phyloP scores from a whole-genome alignment of 2,888 invertebrate species.

The Dicyrtomina minuta region DNA sequence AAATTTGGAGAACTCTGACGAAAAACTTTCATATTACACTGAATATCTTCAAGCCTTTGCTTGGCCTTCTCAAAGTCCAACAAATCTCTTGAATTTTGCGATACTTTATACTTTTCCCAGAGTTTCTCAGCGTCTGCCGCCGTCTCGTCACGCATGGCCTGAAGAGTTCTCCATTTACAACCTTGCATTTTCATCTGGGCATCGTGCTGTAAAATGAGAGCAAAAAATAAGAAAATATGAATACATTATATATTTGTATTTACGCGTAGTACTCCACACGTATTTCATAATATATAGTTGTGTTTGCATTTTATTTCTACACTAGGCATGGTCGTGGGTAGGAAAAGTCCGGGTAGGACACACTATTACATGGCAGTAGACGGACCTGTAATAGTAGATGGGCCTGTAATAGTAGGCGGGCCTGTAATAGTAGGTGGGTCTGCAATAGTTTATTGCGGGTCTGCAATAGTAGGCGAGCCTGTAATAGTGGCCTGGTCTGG shows the following conservation, averaged over 20 bases:
- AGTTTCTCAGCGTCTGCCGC: conserved; percentile 47
- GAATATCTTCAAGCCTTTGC: conserved; percentile 48
- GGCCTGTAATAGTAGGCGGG: no score
- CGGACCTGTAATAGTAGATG: no score
- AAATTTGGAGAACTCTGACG: conserved; percentile 50
- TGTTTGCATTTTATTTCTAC: no score
- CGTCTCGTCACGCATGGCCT: conserved; percentile 51
- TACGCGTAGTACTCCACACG: neutral
- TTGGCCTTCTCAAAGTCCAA: conserved; percentile 51
- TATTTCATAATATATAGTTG: no score
- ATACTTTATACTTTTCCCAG: conserved; percentile 47
- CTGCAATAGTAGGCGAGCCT: no score
- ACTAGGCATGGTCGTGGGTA: no score
- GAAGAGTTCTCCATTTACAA: conserved; percentile 48
- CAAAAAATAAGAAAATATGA: neutral
- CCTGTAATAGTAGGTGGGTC: no score
- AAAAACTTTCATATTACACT: conserved; percentile 51
- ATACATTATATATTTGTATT: neutral
- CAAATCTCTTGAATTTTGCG: conserved; percentile 48
- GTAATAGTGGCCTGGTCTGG: no score
- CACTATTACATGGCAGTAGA: no score
- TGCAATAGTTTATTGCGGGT: no score
- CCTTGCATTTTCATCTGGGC: conserved; percentile 51
- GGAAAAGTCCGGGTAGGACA: no score
- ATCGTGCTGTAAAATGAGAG: conserved; percentile 43